phyloP scores from a whole-genome alignment of 2,888 invertebrate species.

The Portevinia maculata region DNA sequence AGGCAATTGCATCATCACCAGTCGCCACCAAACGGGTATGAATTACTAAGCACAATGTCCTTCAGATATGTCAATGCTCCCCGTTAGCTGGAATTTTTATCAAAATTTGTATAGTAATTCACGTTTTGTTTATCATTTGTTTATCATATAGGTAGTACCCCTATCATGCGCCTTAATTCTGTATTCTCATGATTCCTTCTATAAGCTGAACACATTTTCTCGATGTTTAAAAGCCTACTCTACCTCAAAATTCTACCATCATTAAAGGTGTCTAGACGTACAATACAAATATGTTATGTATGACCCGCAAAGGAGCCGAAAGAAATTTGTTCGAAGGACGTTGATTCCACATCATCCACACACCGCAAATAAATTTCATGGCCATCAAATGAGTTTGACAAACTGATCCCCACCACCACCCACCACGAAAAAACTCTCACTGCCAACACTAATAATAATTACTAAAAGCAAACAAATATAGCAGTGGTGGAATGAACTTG shows the following conservation, averaged over 20 bases:
- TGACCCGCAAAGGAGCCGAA: conserved; percentile 17
- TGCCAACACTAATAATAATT: conserved; percentile 4
- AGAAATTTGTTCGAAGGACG: conserved; percentile 17
- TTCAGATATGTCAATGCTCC: conserved; percentile 21
- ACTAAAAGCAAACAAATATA: conserved; percentile 1
- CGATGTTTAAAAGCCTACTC: conserved; percentile 32
- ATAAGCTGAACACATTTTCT: conserved; percentile 3
- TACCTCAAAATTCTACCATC: conserved; percentile 13
- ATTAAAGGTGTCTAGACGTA: conserved; percentile 30
- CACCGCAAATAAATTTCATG: conserved; percentile 1
- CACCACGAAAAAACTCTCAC: conserved; percentile 9
- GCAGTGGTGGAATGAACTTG: conserved; percentile 55
- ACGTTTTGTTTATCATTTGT: conserved; percentile 22
- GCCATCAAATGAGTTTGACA: conserved; percentile 20
- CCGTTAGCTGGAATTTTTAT: conserved; percentile 1
- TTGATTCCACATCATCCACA: conserved; percentile 8
- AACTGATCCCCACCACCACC: neutral
- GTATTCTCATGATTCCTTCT: conserved; percentile 17
- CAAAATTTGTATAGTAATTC: conserved; percentile 13
- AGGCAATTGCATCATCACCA: conserved; percentile 13
- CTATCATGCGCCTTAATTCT: neutral
- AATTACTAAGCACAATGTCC: conserved; percentile 25
- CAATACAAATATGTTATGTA: conserved; percentile 1
- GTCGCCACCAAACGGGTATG: too few species aligned
- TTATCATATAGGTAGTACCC: neutral